Conservation (phyloP, 2,888 invertebrate genomes). For the Ashinkailepas kermadecensis region DNA sequence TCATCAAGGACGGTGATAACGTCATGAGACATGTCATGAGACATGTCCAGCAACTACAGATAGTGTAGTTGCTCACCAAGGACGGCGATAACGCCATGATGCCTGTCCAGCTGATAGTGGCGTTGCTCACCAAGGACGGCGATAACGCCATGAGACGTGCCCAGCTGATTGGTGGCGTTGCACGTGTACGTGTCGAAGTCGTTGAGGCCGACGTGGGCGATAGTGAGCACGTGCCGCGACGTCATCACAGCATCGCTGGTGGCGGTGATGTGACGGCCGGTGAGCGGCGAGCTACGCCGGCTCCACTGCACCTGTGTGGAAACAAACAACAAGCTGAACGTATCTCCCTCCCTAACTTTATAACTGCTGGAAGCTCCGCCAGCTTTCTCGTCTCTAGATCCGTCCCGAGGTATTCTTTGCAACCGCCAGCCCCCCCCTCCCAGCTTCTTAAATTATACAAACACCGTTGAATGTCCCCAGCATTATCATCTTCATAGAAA, state of each 20-base stretch:
- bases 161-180: background rate
- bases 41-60: background rate
- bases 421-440: no score
- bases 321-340: no score
- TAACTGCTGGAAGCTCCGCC: no score
- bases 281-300: background rate
- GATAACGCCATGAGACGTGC: background rate
- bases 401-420: no score
- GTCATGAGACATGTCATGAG: background rate
- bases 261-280: background rate
- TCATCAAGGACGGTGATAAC: background rate
- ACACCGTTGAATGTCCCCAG: no score
- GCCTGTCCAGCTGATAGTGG: background rate
- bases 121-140: background rate
- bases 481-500: no score
- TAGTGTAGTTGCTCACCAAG: no score
- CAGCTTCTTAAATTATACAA: no score
- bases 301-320: background rate
- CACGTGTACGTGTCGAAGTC: slow-evolving; percentile 13
- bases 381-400: no score
- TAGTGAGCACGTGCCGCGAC: background rate
- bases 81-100: background rate
- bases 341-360: no score
- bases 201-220: background rate
- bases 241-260: background rate